Evolutionary conservation across 2,888 invertebrate species (phyloP).

Genomic region (Labia minor): DNA sequence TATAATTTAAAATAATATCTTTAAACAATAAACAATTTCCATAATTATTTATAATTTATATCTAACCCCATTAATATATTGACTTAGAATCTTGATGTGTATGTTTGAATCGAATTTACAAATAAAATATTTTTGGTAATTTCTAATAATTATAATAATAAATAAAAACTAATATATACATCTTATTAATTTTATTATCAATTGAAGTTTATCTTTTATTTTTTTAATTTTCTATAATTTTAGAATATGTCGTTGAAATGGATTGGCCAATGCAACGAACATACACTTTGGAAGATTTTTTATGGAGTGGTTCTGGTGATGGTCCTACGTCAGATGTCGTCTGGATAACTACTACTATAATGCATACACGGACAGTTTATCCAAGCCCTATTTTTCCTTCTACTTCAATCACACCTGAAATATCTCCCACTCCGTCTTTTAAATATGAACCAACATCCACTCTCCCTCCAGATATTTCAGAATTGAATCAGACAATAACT

Average conservation of each 20-base stretch:
- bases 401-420: constrained; percentile 54
- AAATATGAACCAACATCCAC: background rate
- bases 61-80: no score
- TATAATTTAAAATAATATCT: no score
- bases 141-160: no score
- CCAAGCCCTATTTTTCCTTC: constrained; percentile 34
- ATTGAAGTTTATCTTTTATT: no score
- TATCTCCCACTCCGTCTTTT: constrained; percentile 26
- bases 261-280: constrained; percentile 31
- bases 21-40: no score
- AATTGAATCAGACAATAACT: constrained; percentile 28
- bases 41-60: no score
- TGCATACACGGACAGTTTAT: background rate
- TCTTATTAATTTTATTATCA: no score
- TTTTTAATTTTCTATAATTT: no score
- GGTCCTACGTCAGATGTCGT: constrained; percentile 41
- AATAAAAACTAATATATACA: no score
- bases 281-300: constrained; percentile 67
- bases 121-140: no score
- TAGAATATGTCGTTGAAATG: constrained; percentile 28
- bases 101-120: no score
- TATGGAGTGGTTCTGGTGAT: constrained; percentile 82
- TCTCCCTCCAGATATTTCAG: background rate
- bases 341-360: constrained; percentile 42
- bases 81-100: no score